Conservation (phyloP, 2,888 invertebrate species). For the Cacoxenus indagator region DNA sequence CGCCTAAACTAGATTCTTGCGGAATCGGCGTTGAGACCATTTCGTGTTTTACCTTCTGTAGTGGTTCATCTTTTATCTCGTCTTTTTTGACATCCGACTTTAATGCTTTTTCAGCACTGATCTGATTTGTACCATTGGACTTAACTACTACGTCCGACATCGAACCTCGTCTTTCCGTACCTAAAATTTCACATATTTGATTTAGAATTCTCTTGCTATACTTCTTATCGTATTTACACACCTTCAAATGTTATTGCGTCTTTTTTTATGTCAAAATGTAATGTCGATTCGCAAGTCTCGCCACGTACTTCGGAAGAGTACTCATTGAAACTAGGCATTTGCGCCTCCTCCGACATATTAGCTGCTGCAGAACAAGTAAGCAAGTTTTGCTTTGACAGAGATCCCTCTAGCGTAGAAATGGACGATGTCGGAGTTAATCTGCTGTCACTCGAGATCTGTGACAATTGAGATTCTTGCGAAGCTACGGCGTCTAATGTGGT, state of each 20-base stretch:
- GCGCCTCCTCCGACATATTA: slow-evolving; percentile 69
- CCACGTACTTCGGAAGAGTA: slow-evolving; percentile 56
- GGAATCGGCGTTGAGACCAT: neutral
- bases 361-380: slow-evolving; percentile 65
- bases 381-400: slow-evolving; percentile 70
- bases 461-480: slow-evolving; percentile 75
- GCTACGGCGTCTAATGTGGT: slow-evolving; percentile 67
- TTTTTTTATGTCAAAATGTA: slow-evolving; percentile 69
- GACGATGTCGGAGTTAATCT: slow-evolving; percentile 58
- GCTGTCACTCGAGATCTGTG: slow-evolving; percentile 76
- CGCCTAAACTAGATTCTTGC: slow-evolving; percentile 19
- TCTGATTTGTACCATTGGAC: slow-evolving; percentile 3
- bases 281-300: slow-evolving; percentile 34
- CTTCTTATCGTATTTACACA: slow-evolving; percentile 18
- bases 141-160: slow-evolving; percentile 32
- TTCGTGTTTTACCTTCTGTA: neutral
- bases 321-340: slow-evolving; percentile 70
- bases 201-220: neutral
- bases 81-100: slow-evolving; percentile 45
- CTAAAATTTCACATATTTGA: slow-evolving; percentile 29
- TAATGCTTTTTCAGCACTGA: slow-evolving; percentile 50
- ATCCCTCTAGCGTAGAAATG: slow-evolving; percentile 73
- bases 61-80: too few relatives aligned
- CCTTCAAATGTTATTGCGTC: slow-evolving; percentile 70
- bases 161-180: slow-evolving; percentile 58